Evolutionary conservation across 2,888 invertebrate genomes (phyloP), one percentile per base, ranked within the genome.

Genomic region (Ectobius pallidus): DNA sequence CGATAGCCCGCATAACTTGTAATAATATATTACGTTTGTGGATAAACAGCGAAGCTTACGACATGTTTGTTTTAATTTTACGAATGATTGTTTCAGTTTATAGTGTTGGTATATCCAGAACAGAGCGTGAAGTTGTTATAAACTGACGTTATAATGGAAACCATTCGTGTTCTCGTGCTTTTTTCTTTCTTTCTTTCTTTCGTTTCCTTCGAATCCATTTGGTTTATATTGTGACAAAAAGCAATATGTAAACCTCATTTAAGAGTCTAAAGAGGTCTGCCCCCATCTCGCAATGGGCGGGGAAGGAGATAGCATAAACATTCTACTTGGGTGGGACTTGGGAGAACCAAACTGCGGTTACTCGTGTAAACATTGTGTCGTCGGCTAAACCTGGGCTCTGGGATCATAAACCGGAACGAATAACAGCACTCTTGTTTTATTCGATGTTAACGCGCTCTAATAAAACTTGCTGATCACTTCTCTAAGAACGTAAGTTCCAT

Each of bases 311-410:
- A 52, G 25, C 3, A 27, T 52, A 52, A 58, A 58, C 58, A 58
- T 58, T 58, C 58, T 25, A 58, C 58, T 58, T 58, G 58, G 58
- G 58, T 58, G 58, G 58, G 58, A 58, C 58, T 30, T n/a, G 27
- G 11, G 58, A 11, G 58, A 30, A 58, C 52, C 58, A 16, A 3
- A 58, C 25, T 58, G 58, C 30, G 58, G 58, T 30, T 4, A 52
- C 39, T 6, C 14, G 3, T 58, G 32, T 58, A 58, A 58, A 58
- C 30, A 58, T 30, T n/a, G 22, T 30, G 3, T 11, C 58, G 55
- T 49, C 49, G n/a, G 6, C 49, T 49, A 44, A 44, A 44, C 44
- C 44, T 18, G 49, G 49, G 49, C 18, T 49, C 49, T 49, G 18
- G 20, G 49, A 49, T 49, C 49, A 25, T 52, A 52, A 52, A 52